Evolutionary conservation across 2,888 invertebrate genomes (phyloP).

Genomic region (Notodonta dromedarius): DNA sequence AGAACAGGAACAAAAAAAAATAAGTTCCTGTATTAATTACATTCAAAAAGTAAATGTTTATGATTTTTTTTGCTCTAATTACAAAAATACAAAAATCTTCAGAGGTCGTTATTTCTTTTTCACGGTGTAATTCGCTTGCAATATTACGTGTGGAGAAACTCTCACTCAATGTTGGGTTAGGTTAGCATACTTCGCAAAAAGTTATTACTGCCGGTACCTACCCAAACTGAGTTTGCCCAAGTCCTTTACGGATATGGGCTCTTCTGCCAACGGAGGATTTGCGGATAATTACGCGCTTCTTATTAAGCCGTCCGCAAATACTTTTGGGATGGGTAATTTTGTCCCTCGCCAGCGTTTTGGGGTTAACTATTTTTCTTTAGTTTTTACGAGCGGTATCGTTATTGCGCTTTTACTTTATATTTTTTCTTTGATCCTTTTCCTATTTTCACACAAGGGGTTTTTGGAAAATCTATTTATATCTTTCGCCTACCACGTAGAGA

Average conservation of each 20-base stretch:
- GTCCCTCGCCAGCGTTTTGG: constrained; percentile 38
- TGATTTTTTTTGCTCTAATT: no score
- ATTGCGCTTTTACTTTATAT: constrained; percentile 10
- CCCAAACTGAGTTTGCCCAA: constrained; percentile 63
- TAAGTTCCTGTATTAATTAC: no score
- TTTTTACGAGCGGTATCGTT: constrained; percentile 25
- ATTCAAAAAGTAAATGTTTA: no score
- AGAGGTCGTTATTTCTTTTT: no score
- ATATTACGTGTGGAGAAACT: constrained; percentile 37
- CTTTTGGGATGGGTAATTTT: constrained; percentile 52
- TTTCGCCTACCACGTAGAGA: no score
- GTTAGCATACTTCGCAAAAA: constrained; percentile 53
- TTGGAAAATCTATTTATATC: no score
- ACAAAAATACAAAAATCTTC: no score
- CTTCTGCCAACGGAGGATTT: constrained; percentile 52
- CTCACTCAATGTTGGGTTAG: constrained; percentile 40
- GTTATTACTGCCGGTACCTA: constrained; percentile 56
- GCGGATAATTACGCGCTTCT: constrained; percentile 70
- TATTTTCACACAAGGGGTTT: background rate
- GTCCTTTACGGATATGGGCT: constrained; percentile 60
- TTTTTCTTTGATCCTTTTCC: constrained; percentile 16
- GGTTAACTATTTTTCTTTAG: constrained; percentile 42
- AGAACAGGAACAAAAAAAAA: no score
- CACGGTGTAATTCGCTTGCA: constrained; percentile 24
- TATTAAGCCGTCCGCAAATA: constrained; percentile 71